Percentiles rank a stretch among this genome's conserved stretches.
These are phyloP conservation scores for Gryllus bimaculatus DNA, from an alignment of 1,140 invertebrate species.

Conservation along the genomic window DNA sequence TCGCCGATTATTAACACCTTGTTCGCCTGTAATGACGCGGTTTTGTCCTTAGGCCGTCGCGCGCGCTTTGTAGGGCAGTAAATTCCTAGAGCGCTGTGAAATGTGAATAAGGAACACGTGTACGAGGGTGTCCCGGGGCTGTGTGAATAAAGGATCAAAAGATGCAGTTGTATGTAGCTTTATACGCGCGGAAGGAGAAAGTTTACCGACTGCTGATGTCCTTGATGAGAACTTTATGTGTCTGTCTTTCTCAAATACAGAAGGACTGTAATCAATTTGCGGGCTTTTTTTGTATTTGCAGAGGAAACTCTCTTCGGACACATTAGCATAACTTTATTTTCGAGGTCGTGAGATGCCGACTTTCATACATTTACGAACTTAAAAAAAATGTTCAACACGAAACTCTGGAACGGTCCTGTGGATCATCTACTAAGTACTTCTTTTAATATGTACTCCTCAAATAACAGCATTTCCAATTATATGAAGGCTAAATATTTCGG, in stretches of 20 bases:
- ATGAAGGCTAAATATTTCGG: too few relatives aligned
- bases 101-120: not conserved
- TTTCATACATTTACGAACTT: too few relatives aligned
- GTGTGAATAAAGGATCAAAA: not conserved
- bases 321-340: too few relatives aligned
- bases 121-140: not conserved
- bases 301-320: too few relatives aligned
- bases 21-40: not conserved
- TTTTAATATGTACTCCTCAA: too few relatives aligned
- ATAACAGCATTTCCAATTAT: too few relatives aligned
- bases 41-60: not conserved
- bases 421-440: too few relatives aligned
- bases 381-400: too few relatives aligned
- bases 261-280: not conserved
- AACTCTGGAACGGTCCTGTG: too few relatives aligned
- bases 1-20: not conserved
- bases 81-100: not conserved
- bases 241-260: not conserved
- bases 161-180: not conserved
- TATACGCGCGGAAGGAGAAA: not conserved
- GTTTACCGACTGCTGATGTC: too few relatives aligned
- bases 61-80: not conserved
- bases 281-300: too few relatives aligned
- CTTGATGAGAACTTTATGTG: not conserved
- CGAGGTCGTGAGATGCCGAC: too few relatives aligned